Base-by-base conservation (phyloP, 1,140 invertebrate genomes). In the Drosophila sechellia region DNA sequence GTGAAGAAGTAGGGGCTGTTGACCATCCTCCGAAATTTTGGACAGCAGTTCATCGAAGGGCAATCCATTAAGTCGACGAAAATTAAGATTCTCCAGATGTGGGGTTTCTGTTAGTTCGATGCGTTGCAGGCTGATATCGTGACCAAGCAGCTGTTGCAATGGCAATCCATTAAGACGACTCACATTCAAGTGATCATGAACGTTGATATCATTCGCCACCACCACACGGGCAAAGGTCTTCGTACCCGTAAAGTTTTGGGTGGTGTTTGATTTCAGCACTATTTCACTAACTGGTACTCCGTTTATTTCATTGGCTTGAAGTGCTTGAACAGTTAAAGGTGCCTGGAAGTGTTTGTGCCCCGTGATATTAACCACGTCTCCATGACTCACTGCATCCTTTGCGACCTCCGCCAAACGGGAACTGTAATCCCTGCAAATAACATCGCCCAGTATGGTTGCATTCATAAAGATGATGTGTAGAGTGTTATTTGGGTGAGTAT, bases 401-500 rank as follows among this genome's bases (percentile, higher is more conserved):
- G 76, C 40, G 3, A 90, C 27, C 4, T 85, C 39, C 0, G 68
- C 48, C 40, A 91, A 48, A 0, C 66, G 77, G 2, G 90, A 79
- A 20, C 60, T 77, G 31, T 71, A 78, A 15, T 85, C 61, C 6
- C 55, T 25, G 22, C 77, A 89, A 3, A 69, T 13, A 0, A 91
- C n/a, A 49, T 89, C 34, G 0, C 86, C 86, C 39, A 75, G 48
- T 4, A 90, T 34, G 1, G 46, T 60, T 8, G 66, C 83, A 45
- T 78, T 75, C 80, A 90, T 78, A 53, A 91, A 89, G 15, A 91
- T 79, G 0, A 91, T 46, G 13, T 81, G 61, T 0, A 87, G 15
- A 0, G 73, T 64, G 39, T 37, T 53, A 27, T 50, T 73, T 1
- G 20, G 42, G 4, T 37, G 6, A 1, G 3, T 4, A 0, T 22